phyloP scores from a whole-genome alignment of 2,888 invertebrate genomes.

The Limenitis camilla region DNA sequence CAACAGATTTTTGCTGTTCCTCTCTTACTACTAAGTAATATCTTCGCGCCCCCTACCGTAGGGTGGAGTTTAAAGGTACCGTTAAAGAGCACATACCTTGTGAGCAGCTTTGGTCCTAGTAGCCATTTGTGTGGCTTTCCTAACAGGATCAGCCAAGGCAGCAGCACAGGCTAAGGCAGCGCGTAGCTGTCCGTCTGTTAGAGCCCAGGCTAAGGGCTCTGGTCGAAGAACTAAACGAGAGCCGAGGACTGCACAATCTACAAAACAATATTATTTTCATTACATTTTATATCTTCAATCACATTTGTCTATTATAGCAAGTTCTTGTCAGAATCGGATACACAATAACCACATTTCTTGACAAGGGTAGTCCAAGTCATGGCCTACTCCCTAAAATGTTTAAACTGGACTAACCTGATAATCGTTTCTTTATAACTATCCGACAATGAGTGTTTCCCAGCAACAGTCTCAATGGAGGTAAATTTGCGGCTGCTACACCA shows the following conservation, averaged over 20 bases:
- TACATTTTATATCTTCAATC: neutral
- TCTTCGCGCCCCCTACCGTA: no score
- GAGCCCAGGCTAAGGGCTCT: conserved; percentile 97
- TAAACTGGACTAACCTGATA: conserved; percentile 77
- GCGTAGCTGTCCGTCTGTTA: conserved; percentile 96
- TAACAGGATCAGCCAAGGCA: conserved; percentile 87
- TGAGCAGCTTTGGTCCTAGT: conserved; percentile 88
- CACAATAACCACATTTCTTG: conserved; percentile 90
- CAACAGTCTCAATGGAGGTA: conserved; percentile 92
- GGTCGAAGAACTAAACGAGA: conserved; percentile 93
- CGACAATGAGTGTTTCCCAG: conserved; percentile 96
- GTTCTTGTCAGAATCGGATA: no score
- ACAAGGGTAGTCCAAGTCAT: no score
- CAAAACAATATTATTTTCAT: neutral
- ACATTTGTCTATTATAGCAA: neutral
- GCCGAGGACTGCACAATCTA: conserved; percentile 94
- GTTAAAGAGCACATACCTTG: conserved; percentile 75
- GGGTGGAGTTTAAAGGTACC: conserved; percentile 5
- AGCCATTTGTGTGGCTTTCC: conserved; percentile 83
- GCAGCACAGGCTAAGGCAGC: conserved; percentile 93
- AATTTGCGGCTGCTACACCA: conserved; percentile 51
- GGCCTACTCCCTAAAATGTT: neutral
- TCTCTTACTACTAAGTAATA: neutral
- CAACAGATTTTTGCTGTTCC: no score
- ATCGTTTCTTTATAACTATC: conserved; percentile 95